Percentiles rank a stretch among this genome's conserved stretches.
Conservation (phyloP, 2,113 vertebrate species). For the Sylvietta virens region DNA sequence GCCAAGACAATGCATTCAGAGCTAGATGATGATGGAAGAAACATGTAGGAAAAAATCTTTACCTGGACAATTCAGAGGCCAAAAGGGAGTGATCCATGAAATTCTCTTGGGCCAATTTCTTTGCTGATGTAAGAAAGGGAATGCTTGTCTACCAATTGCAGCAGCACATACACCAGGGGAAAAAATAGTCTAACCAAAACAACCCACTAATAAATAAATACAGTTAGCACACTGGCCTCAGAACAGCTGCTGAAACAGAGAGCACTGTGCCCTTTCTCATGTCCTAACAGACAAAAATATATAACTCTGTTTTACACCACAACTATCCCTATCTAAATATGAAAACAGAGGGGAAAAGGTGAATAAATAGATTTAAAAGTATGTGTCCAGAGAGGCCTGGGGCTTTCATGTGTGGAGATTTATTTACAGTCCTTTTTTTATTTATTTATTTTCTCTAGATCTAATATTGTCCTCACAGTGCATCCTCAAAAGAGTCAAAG, state of each 20-base stretch:
- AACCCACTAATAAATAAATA: slow-evolving; percentile 26
- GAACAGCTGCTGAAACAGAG: slow-evolving; percentile 13
- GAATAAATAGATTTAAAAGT: background rate
- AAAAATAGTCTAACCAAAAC: slow-evolving; percentile 37
- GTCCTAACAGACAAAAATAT: slow-evolving; percentile 35
- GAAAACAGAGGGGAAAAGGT: background rate
- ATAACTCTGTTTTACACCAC: background rate
- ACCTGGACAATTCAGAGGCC: background rate
- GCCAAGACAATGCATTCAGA: background rate
- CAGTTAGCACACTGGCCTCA: background rate
- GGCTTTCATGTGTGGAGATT: background rate
- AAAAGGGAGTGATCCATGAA: background rate
- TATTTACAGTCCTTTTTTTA: background rate
- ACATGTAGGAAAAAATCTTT: background rate
- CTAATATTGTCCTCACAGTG: background rate
- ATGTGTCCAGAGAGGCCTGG: background rate
- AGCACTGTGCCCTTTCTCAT: slow-evolving; percentile 36
- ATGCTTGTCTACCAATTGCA: background rate
- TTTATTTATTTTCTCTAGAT: background rate
- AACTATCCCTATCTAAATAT: background rate
- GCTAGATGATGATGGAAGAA: background rate
- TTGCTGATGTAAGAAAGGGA: background rate
- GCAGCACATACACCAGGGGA: too few species aligned
- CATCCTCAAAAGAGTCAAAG: background rate
- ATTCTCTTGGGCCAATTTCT: background rate